Evolutionary conservation across 53 echinoderm and acorn worm genomes (phyloP).

Genomic region (Echinarachnius parma): DNA sequence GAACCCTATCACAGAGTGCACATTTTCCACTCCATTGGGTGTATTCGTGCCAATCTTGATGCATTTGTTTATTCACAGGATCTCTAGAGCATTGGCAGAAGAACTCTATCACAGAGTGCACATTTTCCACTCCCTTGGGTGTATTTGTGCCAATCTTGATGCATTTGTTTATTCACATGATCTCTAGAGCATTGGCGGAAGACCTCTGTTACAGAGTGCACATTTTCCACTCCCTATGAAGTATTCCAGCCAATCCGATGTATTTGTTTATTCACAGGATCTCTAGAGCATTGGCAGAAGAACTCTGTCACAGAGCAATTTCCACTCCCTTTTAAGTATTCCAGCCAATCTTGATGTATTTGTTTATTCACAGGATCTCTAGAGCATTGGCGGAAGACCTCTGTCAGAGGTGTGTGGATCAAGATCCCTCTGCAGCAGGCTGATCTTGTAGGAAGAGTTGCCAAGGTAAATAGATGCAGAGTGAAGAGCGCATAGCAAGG

Average conservation of each 20-base stretch:
- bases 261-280: too few species aligned
- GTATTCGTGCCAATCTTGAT: background rate
- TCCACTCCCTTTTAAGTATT: background rate
- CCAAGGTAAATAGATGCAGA: constrained; percentile 48
- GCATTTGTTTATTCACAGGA: constrained; percentile 32
- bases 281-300: too few species aligned
- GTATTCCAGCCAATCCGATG: background rate
- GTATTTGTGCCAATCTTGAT: background rate
- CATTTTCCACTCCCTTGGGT: background rate
- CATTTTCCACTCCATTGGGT: background rate
- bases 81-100: constrained; percentile 65
- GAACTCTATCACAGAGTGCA: constrained; percentile 48
- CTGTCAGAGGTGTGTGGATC: constrained; percentile 73
- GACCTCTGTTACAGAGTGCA: constrained; percentile 47
- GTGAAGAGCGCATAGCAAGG: background rate
- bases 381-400: constrained; percentile 54
- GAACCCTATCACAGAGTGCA: too few species aligned
- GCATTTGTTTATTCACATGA: constrained; percentile 30
- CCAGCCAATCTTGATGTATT: background rate
- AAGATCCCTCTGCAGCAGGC: constrained; percentile 68
- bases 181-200: constrained; percentile 65
- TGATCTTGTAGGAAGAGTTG: constrained; percentile 58
- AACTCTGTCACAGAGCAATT: too few species aligned
- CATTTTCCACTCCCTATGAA: background rate
- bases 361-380: constrained; percentile 49